Percentiles rank a stretch among this genome's conserved stretches.
phyloP scores from a whole-genome alignment of 1,140 invertebrate genomes.

The Trachymyrmex cornetzi region DNA sequence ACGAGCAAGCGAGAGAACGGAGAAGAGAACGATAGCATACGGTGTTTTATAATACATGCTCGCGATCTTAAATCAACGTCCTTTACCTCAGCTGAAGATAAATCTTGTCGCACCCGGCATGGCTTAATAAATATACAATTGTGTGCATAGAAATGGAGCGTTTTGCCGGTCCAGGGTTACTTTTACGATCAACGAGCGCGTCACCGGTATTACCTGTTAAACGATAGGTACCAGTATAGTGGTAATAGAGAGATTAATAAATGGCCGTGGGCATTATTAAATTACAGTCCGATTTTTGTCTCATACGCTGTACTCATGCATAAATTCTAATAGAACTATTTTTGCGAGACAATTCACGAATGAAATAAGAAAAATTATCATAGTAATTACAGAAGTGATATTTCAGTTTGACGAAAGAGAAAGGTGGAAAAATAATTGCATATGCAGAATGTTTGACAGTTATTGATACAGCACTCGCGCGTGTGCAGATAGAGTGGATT shows the following conservation, averaged over 20 bases:
- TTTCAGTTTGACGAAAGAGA: not conserved
- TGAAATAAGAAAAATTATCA: not conserved
- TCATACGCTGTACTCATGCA: not conserved
- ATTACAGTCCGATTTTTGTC: not conserved
- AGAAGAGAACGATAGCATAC: constrained; percentile 39
- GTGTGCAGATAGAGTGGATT: too few species aligned
- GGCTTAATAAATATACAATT: constrained; percentile 68
- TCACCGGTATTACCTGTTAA: constrained; percentile 5
- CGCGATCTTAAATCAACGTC: constrained; percentile 74
- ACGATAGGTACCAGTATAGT: not conserved
- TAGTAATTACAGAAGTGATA: not conserved
- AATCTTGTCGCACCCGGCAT: constrained; percentile 63
- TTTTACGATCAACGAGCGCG: constrained; percentile 16
- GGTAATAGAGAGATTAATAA: not conserved
- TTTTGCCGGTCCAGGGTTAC: constrained; percentile 47
- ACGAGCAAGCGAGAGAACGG: constrained; percentile 10
- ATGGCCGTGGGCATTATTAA: not conserved
- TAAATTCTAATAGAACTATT: not conserved
- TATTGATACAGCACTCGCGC: too few species aligned
- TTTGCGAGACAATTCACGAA: not conserved
- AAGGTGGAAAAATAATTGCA: not conserved
- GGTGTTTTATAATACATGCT: constrained; percentile 70
- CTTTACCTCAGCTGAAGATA: constrained; percentile 70
- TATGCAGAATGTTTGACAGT: too few species aligned
- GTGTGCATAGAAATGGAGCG: constrained; percentile 63